A percentile compares a stretch with the other conserved stretches of the same genome.
phyloP scores from a whole-genome alignment of 1,140 invertebrate genomes.

The Lordiphosa stackelbergi region DNA sequence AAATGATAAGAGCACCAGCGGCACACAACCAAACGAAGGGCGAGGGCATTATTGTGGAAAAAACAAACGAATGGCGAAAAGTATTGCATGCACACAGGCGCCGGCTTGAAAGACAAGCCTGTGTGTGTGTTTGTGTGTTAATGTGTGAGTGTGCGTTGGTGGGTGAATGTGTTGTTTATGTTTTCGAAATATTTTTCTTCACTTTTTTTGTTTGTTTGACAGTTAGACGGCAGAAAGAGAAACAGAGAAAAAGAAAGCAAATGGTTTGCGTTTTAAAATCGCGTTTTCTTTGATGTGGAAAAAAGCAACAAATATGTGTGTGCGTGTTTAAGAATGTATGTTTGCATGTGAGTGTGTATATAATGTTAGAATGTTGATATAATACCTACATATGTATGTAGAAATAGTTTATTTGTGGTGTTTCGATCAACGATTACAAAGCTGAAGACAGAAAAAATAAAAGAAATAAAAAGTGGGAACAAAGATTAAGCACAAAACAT shows the following conservation, averaged over 20 bases:
- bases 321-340: conserved; percentile 6
- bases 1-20: conserved; percentile 6
- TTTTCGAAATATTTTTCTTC: conserved; percentile 16
- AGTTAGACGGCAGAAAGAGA: conserved; percentile 26
- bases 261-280: conserved; percentile 5
- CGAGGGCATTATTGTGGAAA: not conserved
- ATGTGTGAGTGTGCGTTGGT: not conserved
- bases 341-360: conserved; percentile 1
- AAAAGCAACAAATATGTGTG: conserved; percentile 9
- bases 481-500: conserved; percentile 1
- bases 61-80: not conserved
- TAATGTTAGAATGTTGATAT: not conserved
- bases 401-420: conserved; percentile 5
- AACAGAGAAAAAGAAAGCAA: conserved; percentile 10
- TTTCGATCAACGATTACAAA: conserved; percentile 39
- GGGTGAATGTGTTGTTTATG: conserved; percentile 1
- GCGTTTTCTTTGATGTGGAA: not conserved
- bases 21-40: conserved; percentile 1
- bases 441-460: conserved; percentile 32
- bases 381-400: conserved; percentile 1
- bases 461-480: conserved; percentile 8
- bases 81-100: conserved; percentile 17
- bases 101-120: not conserved
- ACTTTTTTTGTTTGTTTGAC: conserved; percentile 33
- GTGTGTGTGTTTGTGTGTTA: conserved; percentile 5